Percentiles rank a stretch among this genome's conserved stretches.
Evolutionary conservation across 1,140 invertebrate species (phyloP).

Genomic region (Drosophila varians): DNA sequence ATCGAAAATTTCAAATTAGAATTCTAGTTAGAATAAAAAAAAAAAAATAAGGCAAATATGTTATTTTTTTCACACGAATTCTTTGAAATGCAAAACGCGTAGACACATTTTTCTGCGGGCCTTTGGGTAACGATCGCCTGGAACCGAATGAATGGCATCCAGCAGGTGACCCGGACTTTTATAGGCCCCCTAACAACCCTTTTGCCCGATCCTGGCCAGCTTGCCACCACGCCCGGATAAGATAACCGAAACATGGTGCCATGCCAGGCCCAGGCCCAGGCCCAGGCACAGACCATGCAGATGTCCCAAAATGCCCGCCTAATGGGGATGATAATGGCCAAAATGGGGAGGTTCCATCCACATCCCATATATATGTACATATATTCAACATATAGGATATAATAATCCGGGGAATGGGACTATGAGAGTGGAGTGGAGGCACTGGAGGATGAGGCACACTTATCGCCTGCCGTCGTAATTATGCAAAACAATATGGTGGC

Average conservation of each 20-base stretch:
- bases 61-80: slow-evolving; percentile 71
- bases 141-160: slow-evolving; percentile 61
- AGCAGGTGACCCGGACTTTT: slow-evolving; percentile 69
- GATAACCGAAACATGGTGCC: slow-evolving; percentile 56
- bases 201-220: slow-evolving; percentile 55
- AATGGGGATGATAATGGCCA: slow-evolving; percentile 60
- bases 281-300: slow-evolving; percentile 31
- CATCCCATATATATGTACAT: too few relatives aligned
- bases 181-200: slow-evolving; percentile 52
- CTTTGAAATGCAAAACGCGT: slow-evolving; percentile 72
- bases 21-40: slow-evolving; percentile 26
- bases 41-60: slow-evolving; percentile 33
- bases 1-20: too few relatives aligned
- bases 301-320: slow-evolving; percentile 54
- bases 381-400: not conserved
- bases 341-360: slow-evolving; percentile 5
- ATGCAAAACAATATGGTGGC: slow-evolving; percentile 78
- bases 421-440: too few relatives aligned
- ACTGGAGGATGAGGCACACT: slow-evolving; percentile 22
- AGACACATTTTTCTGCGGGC: slow-evolving; percentile 73
- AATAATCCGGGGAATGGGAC: not conserved
- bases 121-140: slow-evolving; percentile 50
- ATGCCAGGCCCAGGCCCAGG: too few relatives aligned
- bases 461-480: slow-evolving; percentile 56
- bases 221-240: slow-evolving; percentile 51